Base-by-base conservation (phyloP, 64 coral and sea anemone genomes). In the Dendronephthya gigantea region DNA sequence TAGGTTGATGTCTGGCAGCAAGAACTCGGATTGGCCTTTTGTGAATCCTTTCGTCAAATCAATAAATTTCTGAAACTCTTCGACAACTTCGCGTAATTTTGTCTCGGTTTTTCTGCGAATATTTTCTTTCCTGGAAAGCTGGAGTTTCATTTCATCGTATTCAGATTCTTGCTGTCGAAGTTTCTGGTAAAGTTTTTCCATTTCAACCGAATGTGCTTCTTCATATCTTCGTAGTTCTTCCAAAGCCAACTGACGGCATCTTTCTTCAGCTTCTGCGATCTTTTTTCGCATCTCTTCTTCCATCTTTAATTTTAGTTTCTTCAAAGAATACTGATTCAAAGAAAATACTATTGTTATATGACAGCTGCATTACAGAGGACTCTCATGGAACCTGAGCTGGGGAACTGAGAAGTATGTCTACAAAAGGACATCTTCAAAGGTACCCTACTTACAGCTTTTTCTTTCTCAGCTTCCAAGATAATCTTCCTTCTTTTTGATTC, bases 41-140 rank as follows among this genome's bases (percentile, higher is more conserved):
- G 90, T 85, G 43, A 98, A 98, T 34, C 89, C 87, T 43, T 91
- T 91, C 36, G 95, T 93, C 51, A 87, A 87, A 43, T 98, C 90
- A 82, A 98, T 93, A 90, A 98, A 98, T 22, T 85, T 83, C 62
- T 98, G 95, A 81, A 98, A 98, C 49, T 92, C 86, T 30, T 84
- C 48, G 25, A 83, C 52, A 19, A 93, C 87, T 35, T 72, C 68
- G 35, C 87, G 90, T 32, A 98, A 83, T 83, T 86, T 93, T 52
- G 87, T 70, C 39, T 91, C 89, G 32, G 93, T 82, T 83, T 90
- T 92, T 2, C 32, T 22, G 52, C 83, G 93, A 27, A 89, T 49
- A 79, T 87, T 74, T 40, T 62, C 84, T 87, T 82, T 84, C 30
- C 65, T 83, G 30, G 90, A 81, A 0, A 91, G 34, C 79, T 93